Percentiles rank a stretch among this genome's conserved stretches.
Evolutionary conservation across 1,140 invertebrate species (phyloP).

Genomic region (Zophobas morio): DNA sequence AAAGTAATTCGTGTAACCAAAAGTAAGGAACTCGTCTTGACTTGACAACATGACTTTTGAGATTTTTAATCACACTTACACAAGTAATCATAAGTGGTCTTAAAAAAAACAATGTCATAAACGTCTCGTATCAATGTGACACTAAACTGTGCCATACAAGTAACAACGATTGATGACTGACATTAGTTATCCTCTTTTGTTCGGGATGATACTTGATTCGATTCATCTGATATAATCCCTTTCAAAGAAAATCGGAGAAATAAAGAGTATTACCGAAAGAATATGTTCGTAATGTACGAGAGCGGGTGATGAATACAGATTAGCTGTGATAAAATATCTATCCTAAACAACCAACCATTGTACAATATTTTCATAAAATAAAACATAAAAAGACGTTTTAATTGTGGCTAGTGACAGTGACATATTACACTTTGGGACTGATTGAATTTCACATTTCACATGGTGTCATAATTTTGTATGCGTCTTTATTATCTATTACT

Average conservation of each 20-base stretch:
- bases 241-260: not conserved
- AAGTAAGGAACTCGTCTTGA: no score
- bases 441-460: not conserved
- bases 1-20: no score
- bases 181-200: conserved; percentile 14
- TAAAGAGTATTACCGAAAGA: conserved; percentile 13
- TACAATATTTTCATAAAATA: conserved; percentile 24
- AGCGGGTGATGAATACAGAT: conserved; percentile 7
- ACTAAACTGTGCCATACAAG: conserved; percentile 22
- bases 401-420: conserved; percentile 41
- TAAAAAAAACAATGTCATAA: conserved; percentile 31
- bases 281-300: conserved; percentile 16
- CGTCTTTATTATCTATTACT: not conserved
- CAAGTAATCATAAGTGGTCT: not conserved
- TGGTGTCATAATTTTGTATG: not conserved
- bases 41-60: no score
- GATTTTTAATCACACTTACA: no score
- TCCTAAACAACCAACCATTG: conserved; percentile 7
- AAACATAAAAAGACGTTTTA: conserved; percentile 37
- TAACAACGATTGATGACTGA: conserved; percentile 23
- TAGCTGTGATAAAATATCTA: conserved; percentile 15
- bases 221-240: conserved; percentile 17
- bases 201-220: conserved; percentile 25
- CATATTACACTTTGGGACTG: conserved; percentile 25
- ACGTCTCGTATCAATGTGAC: not conserved